phyloP scores from a whole-genome alignment of 2,113 vertebrate species.

The Atlantisia rogersi region DNA sequence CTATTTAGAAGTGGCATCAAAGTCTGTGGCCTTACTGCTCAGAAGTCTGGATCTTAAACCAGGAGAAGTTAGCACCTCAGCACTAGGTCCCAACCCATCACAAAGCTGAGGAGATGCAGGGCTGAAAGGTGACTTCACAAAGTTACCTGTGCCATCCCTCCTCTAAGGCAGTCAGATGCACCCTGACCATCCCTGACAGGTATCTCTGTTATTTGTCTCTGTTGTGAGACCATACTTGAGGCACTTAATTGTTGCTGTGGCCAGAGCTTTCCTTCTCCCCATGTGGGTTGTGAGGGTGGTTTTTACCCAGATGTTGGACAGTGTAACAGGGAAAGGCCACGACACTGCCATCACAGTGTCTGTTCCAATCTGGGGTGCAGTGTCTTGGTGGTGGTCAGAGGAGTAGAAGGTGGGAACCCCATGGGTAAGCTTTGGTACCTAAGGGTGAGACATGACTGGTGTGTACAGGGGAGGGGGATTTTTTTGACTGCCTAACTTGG shows the following conservation, averaged over 20 bases:
- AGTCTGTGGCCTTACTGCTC: background rate
- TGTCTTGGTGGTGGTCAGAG: accelerated
- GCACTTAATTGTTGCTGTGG: background rate
- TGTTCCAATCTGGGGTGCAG: accelerated
- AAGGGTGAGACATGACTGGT: background rate
- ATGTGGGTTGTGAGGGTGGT: background rate
- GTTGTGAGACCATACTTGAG: background rate
- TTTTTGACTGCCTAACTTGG: background rate
- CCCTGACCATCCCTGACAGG: background rate
- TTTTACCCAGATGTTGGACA: background rate
- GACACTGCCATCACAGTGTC: background rate
- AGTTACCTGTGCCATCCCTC: background rate
- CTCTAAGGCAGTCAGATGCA: background rate
- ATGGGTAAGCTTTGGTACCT: background rate
- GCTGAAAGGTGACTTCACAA: background rate
- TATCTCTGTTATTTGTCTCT: background rate
- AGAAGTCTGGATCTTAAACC: background rate
- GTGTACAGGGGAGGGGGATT: accelerated
- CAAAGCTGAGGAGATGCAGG: background rate
- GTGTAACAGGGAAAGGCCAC: background rate
- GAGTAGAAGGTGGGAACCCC: background rate
- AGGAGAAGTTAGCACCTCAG: background rate
- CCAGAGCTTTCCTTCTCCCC: background rate
- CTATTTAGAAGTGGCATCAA: background rate
- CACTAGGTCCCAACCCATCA: background rate